Conservation (phyloP, 2,888 invertebrate species). For the Cabera pusaria region DNA sequence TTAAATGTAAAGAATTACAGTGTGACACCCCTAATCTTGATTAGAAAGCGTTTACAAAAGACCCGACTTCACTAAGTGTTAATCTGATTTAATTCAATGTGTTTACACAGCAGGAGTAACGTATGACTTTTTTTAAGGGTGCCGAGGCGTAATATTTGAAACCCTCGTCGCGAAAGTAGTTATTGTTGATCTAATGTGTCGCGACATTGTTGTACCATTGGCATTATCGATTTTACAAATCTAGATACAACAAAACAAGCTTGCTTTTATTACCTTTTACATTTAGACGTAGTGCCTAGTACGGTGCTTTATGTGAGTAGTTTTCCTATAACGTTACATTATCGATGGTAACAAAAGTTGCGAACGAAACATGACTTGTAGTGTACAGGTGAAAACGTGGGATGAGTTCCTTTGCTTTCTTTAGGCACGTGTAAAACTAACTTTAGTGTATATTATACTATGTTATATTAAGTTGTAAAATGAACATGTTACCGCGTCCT, state of each 20-base stretch:
- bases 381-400: too few species aligned
- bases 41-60: conserved; percentile 69
- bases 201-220: conserved; percentile 31
- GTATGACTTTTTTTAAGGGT: conserved; percentile 61
- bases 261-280: conserved; percentile 3
- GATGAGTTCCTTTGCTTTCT: too few species aligned
- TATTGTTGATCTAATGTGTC: conserved; percentile 47
- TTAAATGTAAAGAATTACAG: conserved; percentile 73
- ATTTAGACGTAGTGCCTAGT: neutral
- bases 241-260: conserved; percentile 11
- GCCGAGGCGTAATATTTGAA: conserved; percentile 29
- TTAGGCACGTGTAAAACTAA: too few species aligned
- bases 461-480: too few species aligned
- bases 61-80: conserved; percentile 69
- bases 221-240: conserved; percentile 20
- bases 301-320: conserved; percentile 1
- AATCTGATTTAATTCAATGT: conserved; percentile 80
- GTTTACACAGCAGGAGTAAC: conserved; percentile 66
- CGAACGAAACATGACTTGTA: too few species aligned
- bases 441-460: too few species aligned
- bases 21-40: conserved; percentile 77
- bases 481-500: conserved; percentile 4
- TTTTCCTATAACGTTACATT: too few species aligned
- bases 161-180: conserved; percentile 24
- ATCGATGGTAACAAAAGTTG: too few species aligned